Base-by-base conservation (phyloP, 2,797 vertebrate species). In the Anniella stebbinsi region DNA sequence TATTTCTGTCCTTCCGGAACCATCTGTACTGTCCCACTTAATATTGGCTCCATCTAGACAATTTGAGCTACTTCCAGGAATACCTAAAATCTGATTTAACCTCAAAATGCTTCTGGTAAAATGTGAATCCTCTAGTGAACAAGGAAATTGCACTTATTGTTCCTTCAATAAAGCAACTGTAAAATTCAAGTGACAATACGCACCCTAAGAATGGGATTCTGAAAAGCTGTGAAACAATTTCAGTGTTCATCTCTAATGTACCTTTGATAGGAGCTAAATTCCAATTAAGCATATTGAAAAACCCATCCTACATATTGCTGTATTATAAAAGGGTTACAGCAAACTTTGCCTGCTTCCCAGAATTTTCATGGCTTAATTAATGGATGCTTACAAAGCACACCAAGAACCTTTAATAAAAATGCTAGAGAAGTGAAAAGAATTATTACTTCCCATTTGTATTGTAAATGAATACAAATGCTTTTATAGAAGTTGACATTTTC, bases 401-500 rank as follows among this genome's bases (percentile, higher is more conserved):
- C 11, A 90, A 88, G 25, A 82, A 54, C 30, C 38, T 93, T 88
- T 89, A 87, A 90, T 83, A 13, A 90, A 84, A 57, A 13, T 88
- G 60, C 0, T 75, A 73, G 66, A 92, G 5, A 88, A 90, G 17
- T 21, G 36, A 36, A 80, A 90, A 77, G n/a, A 21, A 75, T 48
- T 84, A 72, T 5, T 78, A 0, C 87, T 93, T 92, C 54, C 9
- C 36, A 78, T 0, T 0, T 0, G 0, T 17, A 63, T 21, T 90
- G 66, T 72, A 80, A 91, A 91, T 88, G 38, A 93, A 94, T 18
- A 82, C 13, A 90, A 92, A 90, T 63, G 72, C 1, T 91, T 93
- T 93, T 89, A 38, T 57, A 38, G 45, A 93, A 92, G 81, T 0
- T 72, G 87, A 87, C 54, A 90, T 93, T 93, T 94, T 90, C 78